Evolutionary conservation across 2,888 invertebrate genomes (phyloP).

Genomic region (Selenia dentaria): DNA sequence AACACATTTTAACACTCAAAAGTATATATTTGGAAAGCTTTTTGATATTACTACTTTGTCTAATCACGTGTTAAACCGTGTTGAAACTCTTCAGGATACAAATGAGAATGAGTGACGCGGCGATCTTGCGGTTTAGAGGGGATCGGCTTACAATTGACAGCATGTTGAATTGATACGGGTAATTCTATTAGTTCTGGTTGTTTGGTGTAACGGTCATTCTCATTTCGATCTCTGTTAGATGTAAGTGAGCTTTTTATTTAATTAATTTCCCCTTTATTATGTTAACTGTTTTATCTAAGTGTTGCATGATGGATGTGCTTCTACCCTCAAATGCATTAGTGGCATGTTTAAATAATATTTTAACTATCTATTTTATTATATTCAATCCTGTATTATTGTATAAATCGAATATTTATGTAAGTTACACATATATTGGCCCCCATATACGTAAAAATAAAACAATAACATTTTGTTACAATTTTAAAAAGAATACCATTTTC

Average conservation of each 20-base stretch:
- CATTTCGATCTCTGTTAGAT: constrained; percentile 68
- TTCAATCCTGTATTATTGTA: constrained; percentile 24
- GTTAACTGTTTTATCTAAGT: constrained; percentile 56
- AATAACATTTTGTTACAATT: not conserved
- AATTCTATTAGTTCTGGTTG: constrained; percentile 42
- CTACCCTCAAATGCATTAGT: constrained; percentile 63
- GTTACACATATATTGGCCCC: constrained; percentile 3
- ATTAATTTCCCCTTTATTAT: constrained; percentile 47
- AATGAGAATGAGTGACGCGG: constrained; percentile 71
- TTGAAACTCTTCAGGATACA: constrained; percentile 66
- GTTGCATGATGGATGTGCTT: constrained; percentile 82
- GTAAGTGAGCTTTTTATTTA: constrained; percentile 50
- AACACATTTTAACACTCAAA: constrained; percentile 23
- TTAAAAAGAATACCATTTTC: not conserved
- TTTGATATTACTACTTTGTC: no score
- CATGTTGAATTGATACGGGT: constrained; percentile 45
- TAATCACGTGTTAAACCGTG: constrained; percentile 50
- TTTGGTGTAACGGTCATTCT: constrained; percentile 72
- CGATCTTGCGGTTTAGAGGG: constrained; percentile 25
- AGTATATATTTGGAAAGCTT: no score
- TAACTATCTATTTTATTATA: constrained; percentile 14
- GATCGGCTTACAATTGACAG: constrained; percentile 39
- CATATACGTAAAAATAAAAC: constrained; percentile 13
- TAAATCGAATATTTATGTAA: constrained; percentile 33
- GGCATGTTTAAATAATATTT: constrained; percentile 60